Evolutionary conservation across 2,888 invertebrate genomes (phyloP).

Genomic region (Ganaspis brasiliensis): DNA sequence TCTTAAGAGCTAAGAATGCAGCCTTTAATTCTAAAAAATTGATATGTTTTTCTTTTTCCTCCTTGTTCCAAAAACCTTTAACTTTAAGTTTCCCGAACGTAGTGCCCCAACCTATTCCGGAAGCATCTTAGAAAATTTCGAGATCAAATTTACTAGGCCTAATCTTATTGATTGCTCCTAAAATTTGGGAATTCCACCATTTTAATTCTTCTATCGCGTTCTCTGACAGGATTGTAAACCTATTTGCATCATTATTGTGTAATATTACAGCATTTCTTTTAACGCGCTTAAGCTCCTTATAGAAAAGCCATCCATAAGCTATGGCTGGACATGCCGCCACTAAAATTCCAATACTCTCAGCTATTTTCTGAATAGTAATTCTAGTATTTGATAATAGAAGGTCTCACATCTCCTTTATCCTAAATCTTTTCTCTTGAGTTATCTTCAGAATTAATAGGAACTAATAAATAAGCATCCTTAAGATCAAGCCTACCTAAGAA

Average conservation of each 20-base stretch:
- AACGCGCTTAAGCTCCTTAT: constrained; percentile 41
- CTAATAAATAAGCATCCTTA: too few species aligned
- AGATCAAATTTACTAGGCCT: constrained; percentile 5
- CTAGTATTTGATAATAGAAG: not conserved
- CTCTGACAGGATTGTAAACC: constrained; percentile 27
- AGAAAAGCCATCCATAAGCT: too few species aligned
- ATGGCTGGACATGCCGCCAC: constrained; percentile 49
- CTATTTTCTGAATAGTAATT: constrained; percentile 34
- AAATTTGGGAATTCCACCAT: constrained; percentile 45
- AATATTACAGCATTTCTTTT: constrained; percentile 42
- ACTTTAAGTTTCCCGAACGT: not conserved
- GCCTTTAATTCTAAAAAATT: too few species aligned
- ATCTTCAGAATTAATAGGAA: too few species aligned
- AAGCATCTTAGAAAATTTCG: constrained; percentile 47
- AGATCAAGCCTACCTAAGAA: too few species aligned
- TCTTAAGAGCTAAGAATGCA: too few species aligned
- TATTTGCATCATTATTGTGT: constrained; percentile 28
- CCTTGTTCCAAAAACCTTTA: constrained; percentile 38
- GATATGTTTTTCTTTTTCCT: constrained; percentile 52
- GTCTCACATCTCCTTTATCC: not conserved
- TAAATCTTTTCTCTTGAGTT: constrained; percentile 5
- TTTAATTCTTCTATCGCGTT: too few species aligned
- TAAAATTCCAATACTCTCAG: constrained; percentile 44
- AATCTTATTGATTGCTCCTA: not conserved
- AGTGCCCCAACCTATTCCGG: constrained; percentile 41